Evolutionary conservation across 2,797 vertebrate genomes (phyloP), one percentile per base, ranked within the genome.

Genomic region (Hoplostethus atlanticus): DNA sequence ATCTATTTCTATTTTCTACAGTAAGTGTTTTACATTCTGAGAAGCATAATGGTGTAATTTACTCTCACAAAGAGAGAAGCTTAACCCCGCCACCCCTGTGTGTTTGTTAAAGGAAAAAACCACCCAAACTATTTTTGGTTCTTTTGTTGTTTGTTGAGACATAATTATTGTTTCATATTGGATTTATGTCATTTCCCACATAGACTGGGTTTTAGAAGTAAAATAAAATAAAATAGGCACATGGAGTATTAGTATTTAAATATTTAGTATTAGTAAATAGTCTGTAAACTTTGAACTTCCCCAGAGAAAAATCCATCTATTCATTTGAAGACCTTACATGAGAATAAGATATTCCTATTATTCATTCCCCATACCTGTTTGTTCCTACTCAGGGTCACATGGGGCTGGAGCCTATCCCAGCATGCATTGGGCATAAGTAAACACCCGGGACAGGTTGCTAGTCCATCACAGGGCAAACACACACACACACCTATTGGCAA

Each of bases 21-120:
- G 28, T 54, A 16, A 6, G 10, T 59, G n/a, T 53, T 31, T 51
- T 44, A 68, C 7, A 48, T 48, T 68, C 10, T 50, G 47, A 25
- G 17, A 46, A 7, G 52, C 31, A 25, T 34, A 25, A 51, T 42
- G 21, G 30, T 25, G 28, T 28, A 34, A 59, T 68, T 25, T 44
- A 2, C 56, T 71, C 38, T 28, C 55, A 36, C 36, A 57, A 28
- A 2, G 48, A 68, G 12, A 30, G 15, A 55, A 8, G 6, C 62
- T 21, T 52, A 30, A 10, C n/a, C 34, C 38, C 40, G 4, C 16
- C 38, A 10, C 9, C n/a, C 17, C 16, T 11, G 38, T 11, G 38
- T 38, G 16, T 8, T n/a, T 51, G n/a, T 62, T 62, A 38, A 30
- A 31, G 42, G 40, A 40, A 34, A 44, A 42, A 30, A 30, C 25